Conservation (phyloP, 2,888 invertebrate genomes). For the Pyralis farinalis region DNA sequence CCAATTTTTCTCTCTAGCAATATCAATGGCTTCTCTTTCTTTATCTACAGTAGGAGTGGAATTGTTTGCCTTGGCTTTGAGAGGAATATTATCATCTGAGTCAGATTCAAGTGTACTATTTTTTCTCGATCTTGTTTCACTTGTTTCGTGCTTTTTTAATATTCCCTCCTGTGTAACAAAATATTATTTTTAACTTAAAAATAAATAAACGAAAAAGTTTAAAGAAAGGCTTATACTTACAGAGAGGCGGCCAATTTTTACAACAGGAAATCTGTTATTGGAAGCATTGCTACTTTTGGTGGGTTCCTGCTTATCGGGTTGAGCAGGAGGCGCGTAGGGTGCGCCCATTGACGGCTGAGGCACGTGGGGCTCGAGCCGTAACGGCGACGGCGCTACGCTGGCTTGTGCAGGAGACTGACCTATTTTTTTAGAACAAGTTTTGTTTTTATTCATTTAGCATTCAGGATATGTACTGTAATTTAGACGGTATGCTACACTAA, state of each 20-base stretch:
- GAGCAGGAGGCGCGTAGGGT: constrained; percentile 51
- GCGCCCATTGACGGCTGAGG: constrained; percentile 74
- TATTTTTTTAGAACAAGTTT: constrained; percentile 32
- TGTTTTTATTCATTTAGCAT: too few relatives aligned
- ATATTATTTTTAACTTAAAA: constrained; percentile 8
- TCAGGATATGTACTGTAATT: not conserved
- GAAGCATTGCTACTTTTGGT: constrained; percentile 43
- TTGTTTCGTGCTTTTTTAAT: constrained; percentile 67
- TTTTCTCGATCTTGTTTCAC: constrained; percentile 59
- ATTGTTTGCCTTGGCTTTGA: constrained; percentile 59
- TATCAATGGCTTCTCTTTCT: constrained; percentile 74
- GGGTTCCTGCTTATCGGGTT: constrained; percentile 55
- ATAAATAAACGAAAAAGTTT: not conserved
- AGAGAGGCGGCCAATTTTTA: constrained; percentile 72
- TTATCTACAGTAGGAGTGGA: constrained; percentile 60
- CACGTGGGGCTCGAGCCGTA: constrained; percentile 74
- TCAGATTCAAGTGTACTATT: constrained; percentile 70
- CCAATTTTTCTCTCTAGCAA: constrained; percentile 78
- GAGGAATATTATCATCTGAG: constrained; percentile 70
- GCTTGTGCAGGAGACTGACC: constrained; percentile 84
- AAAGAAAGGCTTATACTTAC: constrained; percentile 39
- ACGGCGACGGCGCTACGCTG: constrained; percentile 80
- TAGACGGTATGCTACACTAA: not conserved
- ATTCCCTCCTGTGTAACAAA: constrained; percentile 56
- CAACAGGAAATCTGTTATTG: constrained; percentile 68